These are phyloP conservation scores for Penelope pileata DNA, from an alignment of 2,113 vertebrate species.

Conservation along the genomic window DNA sequence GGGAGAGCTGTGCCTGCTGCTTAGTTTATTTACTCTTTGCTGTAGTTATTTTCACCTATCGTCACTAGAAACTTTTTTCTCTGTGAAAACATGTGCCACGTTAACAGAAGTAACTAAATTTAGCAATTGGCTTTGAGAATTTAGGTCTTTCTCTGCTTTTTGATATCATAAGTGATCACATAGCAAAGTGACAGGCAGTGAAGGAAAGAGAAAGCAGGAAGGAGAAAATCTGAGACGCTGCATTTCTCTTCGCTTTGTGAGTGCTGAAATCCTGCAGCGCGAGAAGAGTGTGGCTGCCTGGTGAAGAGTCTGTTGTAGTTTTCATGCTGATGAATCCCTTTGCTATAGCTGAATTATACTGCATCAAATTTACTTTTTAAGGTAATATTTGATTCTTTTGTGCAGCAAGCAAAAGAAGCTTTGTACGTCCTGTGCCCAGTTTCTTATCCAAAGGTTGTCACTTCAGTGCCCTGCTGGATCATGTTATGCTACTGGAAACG, in stretches of 20 bases:
- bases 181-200: not conserved
- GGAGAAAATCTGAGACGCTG: not conserved
- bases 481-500: not conserved
- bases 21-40: constrained; percentile 21
- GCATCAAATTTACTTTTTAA: not conserved
- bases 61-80: not conserved
- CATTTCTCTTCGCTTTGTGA: not conserved
- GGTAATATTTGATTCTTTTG: not conserved
- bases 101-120: constrained; percentile 19
- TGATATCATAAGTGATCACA: not conserved
- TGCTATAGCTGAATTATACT: not conserved
- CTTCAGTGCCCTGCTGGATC: not conserved
- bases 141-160: not conserved
- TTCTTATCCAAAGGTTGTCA: not conserved
- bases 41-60: constrained; percentile 16
- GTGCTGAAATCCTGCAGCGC: not conserved
- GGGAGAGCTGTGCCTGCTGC: not conserved
- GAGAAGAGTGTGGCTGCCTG: not conserved
- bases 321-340: constrained; percentile 33
- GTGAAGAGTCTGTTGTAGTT: too few species aligned
- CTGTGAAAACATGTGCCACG: not conserved
- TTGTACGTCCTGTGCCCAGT: not conserved
- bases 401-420: not conserved
- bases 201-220: not conserved
- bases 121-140: not conserved